phyloP scores from a whole-genome alignment of 2,113 vertebrate genomes.

The Prolemur simus region DNA sequence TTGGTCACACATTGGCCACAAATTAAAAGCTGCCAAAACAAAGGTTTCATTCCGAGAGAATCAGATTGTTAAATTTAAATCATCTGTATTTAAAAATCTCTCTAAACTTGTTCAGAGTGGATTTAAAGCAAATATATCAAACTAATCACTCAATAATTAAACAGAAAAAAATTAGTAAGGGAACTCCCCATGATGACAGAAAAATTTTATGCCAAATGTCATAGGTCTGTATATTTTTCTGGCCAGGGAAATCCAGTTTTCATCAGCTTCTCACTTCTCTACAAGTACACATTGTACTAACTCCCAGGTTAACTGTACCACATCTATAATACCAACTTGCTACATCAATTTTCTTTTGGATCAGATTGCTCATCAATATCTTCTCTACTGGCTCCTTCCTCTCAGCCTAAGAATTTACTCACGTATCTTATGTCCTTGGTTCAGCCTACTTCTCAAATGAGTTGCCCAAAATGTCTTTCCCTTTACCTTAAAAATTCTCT shows the following conservation, averaged over 20 bases:
- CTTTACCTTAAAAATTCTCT: background rate
- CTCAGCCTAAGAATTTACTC: background rate
- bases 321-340: background rate
- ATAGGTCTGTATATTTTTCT: constrained; percentile 18
- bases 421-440: background rate
- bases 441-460: constrained; percentile 1
- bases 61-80: constrained; percentile 43
- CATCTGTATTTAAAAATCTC: background rate
- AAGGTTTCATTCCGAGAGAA: background rate
- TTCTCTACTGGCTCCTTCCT: background rate
- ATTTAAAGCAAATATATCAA: constrained; percentile 41
- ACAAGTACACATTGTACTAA: background rate
- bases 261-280: background rate
- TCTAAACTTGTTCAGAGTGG: constrained; percentile 4
- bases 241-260: background rate
- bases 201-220: background rate
- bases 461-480: background rate
- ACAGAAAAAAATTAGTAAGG: constrained; percentile 9
- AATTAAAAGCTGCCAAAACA: constrained; percentile 13
- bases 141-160: background rate
- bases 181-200: background rate
- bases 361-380: background rate
- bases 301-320: background rate
- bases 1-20: constrained; percentile 3
- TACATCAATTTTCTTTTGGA: constrained; percentile 15